phyloP scores from a whole-genome alignment of 2,888 invertebrate genomes.

The Hypsopygia costalis region DNA sequence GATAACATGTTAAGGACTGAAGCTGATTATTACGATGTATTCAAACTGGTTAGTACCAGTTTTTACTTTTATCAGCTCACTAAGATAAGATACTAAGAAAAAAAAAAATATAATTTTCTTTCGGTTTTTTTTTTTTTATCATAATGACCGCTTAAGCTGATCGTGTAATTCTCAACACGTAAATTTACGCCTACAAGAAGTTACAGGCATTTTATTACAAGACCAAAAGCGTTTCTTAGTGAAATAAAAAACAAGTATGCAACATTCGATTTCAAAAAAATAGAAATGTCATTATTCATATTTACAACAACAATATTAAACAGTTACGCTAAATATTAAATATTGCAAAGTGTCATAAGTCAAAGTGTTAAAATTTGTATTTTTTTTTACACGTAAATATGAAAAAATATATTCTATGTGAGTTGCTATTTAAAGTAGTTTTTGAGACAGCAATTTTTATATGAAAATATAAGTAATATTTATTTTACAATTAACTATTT shows the following conservation, averaged over 20 bases:
- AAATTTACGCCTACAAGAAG: conserved; percentile 19
- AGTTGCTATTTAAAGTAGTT: conserved; percentile 44
- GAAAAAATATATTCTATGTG: conserved; percentile 69
- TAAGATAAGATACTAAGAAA: too few relatives aligned
- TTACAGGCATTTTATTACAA: neutral
- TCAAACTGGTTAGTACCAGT: neutral
- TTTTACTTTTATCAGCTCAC: too few relatives aligned
- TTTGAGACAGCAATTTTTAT: conserved; percentile 50
- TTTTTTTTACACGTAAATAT: conserved; percentile 37
- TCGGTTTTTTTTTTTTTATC: too few relatives aligned
- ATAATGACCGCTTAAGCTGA: neutral
- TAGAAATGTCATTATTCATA: conserved; percentile 31
- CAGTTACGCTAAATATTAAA: conserved; percentile 46
- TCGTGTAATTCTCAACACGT: conserved; percentile 1
- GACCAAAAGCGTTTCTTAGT: neutral
- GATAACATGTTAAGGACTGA: neutral
- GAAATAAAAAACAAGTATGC: conserved; percentile 32
- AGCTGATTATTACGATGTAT: neutral
- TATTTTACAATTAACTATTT: conserved; percentile 48
- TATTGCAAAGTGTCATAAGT: conserved; percentile 70
- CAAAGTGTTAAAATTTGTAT: conserved; percentile 41
- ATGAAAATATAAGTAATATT: conserved; percentile 68
- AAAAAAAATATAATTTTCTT: too few relatives aligned
- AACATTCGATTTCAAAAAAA: conserved; percentile 30
- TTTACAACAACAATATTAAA: conserved; percentile 53